Base-by-base conservation (phyloP, 1,140 invertebrate genomes). In the Hypothenemus hampei region DNA sequence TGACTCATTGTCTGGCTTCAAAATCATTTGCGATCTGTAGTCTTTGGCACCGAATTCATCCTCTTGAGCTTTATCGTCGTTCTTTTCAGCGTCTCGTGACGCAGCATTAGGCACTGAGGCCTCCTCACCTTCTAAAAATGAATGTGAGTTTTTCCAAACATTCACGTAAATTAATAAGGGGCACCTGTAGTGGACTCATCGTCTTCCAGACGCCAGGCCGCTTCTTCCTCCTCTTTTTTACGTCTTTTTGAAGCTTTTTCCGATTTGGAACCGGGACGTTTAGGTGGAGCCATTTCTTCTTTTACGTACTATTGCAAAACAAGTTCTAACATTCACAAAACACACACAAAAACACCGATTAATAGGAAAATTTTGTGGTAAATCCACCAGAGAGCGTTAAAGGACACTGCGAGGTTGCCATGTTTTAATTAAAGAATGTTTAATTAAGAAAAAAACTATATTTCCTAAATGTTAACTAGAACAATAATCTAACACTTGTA, bases 1-100 rank as follows among this genome's bases (percentile, higher is more conserved):
- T 26, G 88, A 89, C 2, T 68, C 65, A 77, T 96, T 89, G 73
- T 99, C 97, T n/a, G 78, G 62, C 71, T 97, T 97, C 1, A 99
- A 69, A 22, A 81, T 77, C 84, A 99, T 89, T 71, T 95, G 85
- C 10, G 75, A 78, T 59, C 82, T 77, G 75, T 96, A 99, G 79
- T 99, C 97, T 77, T 98, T 97, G 2, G 95, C 95, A 40, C 97
- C 97, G 81, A 91, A 98, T 72, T 98, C 94, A 82, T 99, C 96
- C 71, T 94, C 91, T 2, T 81, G 75, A 1, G 81, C 78, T 46
- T 78, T 77, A 35, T 85, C 81, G 63, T 83, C 82, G 69, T 83
- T 84, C 51, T 84, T 84, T 71, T 91, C 87, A 1, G 85, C 83
- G 75, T 92, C 84, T 65, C 86, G 83, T 64, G 82, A 86, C 1